A percentile compares a stretch with the other conserved stretches of the same genome.
Conservation (phyloP, 2,888 invertebrate species). For the Hololepta plana region DNA sequence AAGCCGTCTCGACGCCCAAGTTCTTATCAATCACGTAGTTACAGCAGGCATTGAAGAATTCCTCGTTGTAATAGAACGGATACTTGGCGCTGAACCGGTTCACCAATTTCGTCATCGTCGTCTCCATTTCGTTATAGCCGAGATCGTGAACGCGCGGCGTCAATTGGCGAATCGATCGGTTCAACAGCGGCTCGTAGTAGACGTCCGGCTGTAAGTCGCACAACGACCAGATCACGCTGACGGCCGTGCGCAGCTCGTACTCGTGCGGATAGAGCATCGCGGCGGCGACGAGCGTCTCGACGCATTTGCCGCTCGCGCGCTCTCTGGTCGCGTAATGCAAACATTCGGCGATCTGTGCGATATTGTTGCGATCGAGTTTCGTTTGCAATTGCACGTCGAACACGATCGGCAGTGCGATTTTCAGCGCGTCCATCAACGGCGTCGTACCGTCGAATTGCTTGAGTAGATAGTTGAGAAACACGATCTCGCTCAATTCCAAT, state of each 20-base stretch:
- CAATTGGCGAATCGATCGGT: conserved; percentile 32
- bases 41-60: conserved; percentile 36
- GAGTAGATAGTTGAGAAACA: conserved; percentile 42
- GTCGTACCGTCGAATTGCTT: conserved; percentile 30
- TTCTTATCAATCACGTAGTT: conserved; percentile 32
- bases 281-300: conserved; percentile 33
- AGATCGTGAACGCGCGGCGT: conserved; percentile 27
- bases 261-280: conserved; percentile 29
- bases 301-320: conserved; percentile 30
- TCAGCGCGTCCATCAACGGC: conserved; percentile 43
- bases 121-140: conserved; percentile 31
- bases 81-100: conserved; percentile 28
- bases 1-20: conserved; percentile 30
- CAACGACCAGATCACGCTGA: conserved; percentile 37
- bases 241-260: conserved; percentile 27
- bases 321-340: conserved; percentile 33
- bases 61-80: conserved; percentile 40
- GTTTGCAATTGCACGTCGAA: conserved; percentile 41
- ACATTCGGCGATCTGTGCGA: conserved; percentile 32
- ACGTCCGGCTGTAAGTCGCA: conserved; percentile 29
- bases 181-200: conserved; percentile 31
- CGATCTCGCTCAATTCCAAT: conserved; percentile 38
- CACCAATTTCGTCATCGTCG: conserved; percentile 31
- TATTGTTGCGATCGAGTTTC: conserved; percentile 37
- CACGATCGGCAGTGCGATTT: conserved; percentile 44